Base-by-base conservation (phyloP, 2,888 invertebrate species). In the Macropis europaea region DNA sequence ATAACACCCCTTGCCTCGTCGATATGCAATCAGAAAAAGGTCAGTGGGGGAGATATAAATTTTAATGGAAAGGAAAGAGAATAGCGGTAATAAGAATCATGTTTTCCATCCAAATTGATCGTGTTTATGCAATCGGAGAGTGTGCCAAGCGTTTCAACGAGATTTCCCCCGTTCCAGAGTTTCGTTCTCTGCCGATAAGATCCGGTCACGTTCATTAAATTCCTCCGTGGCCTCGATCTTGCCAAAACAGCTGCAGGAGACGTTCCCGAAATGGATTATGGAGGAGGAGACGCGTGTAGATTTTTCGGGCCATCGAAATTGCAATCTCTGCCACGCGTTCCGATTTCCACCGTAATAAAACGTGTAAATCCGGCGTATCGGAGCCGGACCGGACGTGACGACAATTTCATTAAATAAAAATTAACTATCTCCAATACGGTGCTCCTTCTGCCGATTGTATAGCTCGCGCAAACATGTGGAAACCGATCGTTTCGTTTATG, bases 121-220 rank as follows among this genome's bases (percentile, higher is more conserved):
- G 73, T 67, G 67, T 72, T 73, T 72, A 72, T 57, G 67, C 38
- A 67, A 72, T 67, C 66, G 7, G 32, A 43, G 26, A n/a, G 56
- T 67, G 72, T 67, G 73, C 72, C 72, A 73, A 67, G 57, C 42
- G 48, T 57, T 67, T 67, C 60, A 45, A 73, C 60, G 34, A 52
- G 62, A 62, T 69, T 53, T 22, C 45, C 17, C 45, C 32, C 17
- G 32, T 56, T 38, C 17, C 17, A 6, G 42, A 56, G 48, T 63
- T 73, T 71, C 67, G 60, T 67, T 63, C 67, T 24, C 38, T 40
- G 40, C 54, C 76, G 79, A 79, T 79, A 79, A 74, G 71, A 76
- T 74, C 76, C 64, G 54, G 79, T 71, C 79, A 79, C 79, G 79
- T 79, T 81, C 80, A 81, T 82, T 81, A 82, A 79, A 81, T 82